Conservation (phyloP, 2,888 invertebrate species). For the Scaeva pyrastri region DNA sequence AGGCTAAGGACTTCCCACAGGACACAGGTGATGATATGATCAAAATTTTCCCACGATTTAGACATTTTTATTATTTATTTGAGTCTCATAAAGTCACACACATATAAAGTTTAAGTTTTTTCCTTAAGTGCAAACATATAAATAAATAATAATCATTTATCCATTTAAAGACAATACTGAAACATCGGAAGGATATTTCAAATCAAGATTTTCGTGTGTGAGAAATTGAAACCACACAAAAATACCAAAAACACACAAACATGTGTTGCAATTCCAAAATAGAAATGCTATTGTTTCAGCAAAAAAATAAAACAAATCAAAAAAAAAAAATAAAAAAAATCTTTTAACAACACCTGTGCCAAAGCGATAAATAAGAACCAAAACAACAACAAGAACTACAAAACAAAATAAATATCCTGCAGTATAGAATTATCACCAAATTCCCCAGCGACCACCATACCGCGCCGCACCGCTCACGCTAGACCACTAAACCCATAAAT, state of each 20-base stretch:
- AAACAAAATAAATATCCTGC: constrained; percentile 29
- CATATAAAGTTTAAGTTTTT: not conserved
- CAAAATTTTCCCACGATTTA: not conserved
- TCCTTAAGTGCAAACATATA: not conserved
- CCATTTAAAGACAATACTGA: not conserved
- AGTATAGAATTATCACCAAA: constrained; percentile 51
- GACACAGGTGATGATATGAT: not conserved
- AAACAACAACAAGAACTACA: not conserved
- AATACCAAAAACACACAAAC: not conserved
- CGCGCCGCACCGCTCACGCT: too few species aligned
- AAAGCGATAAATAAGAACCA: constrained; percentile 28
- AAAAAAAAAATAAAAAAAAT: not conserved
- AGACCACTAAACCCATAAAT: constrained; percentile 58
- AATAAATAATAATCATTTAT: not conserved
- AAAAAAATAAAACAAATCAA: not conserved
- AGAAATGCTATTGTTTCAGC: not conserved
- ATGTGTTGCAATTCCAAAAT: not conserved
- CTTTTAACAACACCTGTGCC: constrained; percentile 44
- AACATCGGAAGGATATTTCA: too few species aligned
- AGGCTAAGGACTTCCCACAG: not conserved
- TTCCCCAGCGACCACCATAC: constrained; percentile 14
- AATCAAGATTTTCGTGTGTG: not conserved
- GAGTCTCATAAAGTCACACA: constrained; percentile 14
- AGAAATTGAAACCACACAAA: constrained; percentile 17
- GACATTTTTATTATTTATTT: constrained; percentile 7